Conservation (phyloP, 1,140 invertebrate genomes). For the Eulimnadia texana region DNA sequence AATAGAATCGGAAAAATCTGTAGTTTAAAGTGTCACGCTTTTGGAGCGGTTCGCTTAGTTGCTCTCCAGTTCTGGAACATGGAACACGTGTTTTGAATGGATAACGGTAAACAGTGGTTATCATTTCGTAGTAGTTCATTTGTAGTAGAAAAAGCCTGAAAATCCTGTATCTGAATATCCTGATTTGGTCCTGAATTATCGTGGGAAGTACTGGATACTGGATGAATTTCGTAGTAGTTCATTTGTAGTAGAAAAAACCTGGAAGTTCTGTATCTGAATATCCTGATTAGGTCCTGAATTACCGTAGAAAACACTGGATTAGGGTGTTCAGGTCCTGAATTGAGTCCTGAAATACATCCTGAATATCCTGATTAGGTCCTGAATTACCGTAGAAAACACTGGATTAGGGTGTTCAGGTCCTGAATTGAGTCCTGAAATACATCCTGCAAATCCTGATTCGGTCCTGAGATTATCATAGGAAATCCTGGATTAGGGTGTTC, state of each 20-base stretch:
- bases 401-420: too few species aligned
- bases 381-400: background rate
- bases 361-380: background rate
- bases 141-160: background rate
- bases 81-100: background rate
- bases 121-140: background rate
- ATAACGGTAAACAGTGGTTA: background rate
- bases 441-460: background rate
- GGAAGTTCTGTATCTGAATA: background rate
- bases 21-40: background rate
- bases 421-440: background rate
- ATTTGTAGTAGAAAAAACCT: background rate
- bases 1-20: too few species aligned
- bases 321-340: too few species aligned
- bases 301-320: too few species aligned
- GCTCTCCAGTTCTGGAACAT: background rate
- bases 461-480: background rate
- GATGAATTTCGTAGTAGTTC: background rate
- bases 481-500: too few species aligned
- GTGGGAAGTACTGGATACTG: too few species aligned
- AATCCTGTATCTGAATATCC: background rate
- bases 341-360: background rate
- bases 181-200: background rate
- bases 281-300: background rate
- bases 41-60: background rate